phyloP scores from a whole-genome alignment of 1,140 invertebrate species.

The Philotrypesis tridentata region DNA sequence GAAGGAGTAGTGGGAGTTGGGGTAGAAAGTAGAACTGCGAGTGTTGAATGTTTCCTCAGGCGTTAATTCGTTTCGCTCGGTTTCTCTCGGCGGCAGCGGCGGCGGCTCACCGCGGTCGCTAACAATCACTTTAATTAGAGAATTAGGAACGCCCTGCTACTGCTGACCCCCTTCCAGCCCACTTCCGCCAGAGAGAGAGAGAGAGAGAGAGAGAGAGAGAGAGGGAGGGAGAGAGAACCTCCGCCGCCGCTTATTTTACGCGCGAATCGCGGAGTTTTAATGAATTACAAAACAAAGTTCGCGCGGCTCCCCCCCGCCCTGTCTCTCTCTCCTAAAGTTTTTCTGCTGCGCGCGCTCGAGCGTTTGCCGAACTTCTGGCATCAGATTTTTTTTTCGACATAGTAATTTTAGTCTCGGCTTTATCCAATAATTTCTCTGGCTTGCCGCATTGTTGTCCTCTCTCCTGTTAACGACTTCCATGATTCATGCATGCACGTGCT shows the following conservation, averaged over 20 bases:
- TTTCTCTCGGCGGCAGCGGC: conserved; percentile 34
- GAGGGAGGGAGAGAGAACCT: too few species aligned
- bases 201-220: too few species aligned
- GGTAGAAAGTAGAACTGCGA: not conserved
- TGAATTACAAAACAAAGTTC: conserved; percentile 11
- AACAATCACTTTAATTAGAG: conserved; percentile 62
- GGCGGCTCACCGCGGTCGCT: conserved; percentile 35
- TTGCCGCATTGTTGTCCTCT: too few species aligned
- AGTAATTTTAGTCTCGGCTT: too few species aligned
- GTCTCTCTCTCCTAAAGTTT: not conserved
- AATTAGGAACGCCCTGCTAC: conserved; percentile 46
- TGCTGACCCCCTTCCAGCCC: not conserved
- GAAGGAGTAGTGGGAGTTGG: too few species aligned
- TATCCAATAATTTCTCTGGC: too few species aligned
- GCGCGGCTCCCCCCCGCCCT: too few species aligned
- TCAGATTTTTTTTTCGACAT: too few species aligned
- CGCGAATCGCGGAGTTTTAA: not conserved
- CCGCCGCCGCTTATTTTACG: conserved; percentile 11
- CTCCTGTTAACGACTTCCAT: too few species aligned
- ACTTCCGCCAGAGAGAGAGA: conserved; percentile 23
- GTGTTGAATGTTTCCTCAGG: conserved; percentile 34
- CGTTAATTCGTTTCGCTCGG: conserved; percentile 44
- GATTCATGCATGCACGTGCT: too few species aligned
- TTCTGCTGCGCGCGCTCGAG: not conserved
- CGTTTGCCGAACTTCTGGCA: not conserved